phyloP scores from a whole-genome alignment of 2,113 vertebrate genomes.

The Pterocles burchelli region DNA sequence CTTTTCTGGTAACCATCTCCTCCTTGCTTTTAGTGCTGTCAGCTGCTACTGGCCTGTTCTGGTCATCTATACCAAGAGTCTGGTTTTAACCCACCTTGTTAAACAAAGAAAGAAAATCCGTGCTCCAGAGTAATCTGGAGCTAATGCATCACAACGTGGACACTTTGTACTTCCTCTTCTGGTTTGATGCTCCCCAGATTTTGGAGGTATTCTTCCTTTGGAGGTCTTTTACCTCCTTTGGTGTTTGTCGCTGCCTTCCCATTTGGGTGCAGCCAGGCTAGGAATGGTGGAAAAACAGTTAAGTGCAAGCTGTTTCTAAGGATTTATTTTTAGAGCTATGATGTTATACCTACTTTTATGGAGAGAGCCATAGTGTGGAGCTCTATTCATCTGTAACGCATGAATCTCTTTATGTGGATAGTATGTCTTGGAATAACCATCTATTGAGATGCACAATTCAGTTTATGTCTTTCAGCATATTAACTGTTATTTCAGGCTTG shows the following conservation, averaged over 20 bases:
- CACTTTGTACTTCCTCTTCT: background rate
- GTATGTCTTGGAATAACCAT: background rate
- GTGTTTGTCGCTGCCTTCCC: background rate
- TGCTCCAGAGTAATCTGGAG: background rate
- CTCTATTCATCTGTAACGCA: background rate
- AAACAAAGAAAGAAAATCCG: background rate
- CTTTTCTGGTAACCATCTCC: background rate
- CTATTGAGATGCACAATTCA: background rate
- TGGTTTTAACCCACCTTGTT: background rate
- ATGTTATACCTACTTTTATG: background rate
- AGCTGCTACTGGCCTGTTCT: background rate
- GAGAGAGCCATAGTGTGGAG: no score
- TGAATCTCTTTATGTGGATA: background rate
- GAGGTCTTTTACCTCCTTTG: background rate
- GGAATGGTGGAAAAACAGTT: background rate
- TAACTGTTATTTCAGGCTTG: background rate
- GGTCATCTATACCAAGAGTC: rapidly evolving
- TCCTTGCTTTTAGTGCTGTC: background rate
- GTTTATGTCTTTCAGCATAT: rapidly evolving
- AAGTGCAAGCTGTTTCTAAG: background rate
- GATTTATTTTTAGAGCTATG: background rate
- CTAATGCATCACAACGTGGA: background rate
- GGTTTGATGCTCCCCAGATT: background rate
- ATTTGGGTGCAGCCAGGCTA: background rate
- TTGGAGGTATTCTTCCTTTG: background rate